phyloP scores from a whole-genome alignment of 2,888 invertebrate species.

The Dimorphilus gyrociliatus region DNA sequence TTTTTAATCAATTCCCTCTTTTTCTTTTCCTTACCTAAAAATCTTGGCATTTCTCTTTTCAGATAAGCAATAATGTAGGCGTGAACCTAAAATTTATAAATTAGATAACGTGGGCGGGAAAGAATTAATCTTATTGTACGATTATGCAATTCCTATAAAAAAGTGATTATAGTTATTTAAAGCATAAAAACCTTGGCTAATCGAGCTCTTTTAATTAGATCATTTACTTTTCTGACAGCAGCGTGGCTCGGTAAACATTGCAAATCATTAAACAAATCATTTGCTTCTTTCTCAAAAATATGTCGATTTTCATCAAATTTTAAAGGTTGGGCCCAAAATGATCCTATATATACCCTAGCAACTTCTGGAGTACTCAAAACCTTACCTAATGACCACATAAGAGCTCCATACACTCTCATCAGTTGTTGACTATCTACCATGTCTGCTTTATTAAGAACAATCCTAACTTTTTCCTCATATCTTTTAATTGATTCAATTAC shows the following conservation, averaged over 20 bases:
- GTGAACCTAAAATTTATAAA: no score
- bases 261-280: constrained; percentile 52
- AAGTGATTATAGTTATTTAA: neutral
- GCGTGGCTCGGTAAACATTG: constrained; percentile 89
- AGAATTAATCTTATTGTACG: no score
- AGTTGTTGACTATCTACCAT: constrained; percentile 97
- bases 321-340: constrained; percentile 96
- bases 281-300: constrained; percentile 38
- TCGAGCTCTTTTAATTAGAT: constrained; percentile 87
- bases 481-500: constrained; percentile 79
- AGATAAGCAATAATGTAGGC: constrained; percentile 90
- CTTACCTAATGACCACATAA: constrained; percentile 99
- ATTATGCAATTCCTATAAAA: no score
- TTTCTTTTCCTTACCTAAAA: constrained; percentile 91
- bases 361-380: constrained; percentile 96
- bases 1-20: constrained; percentile 90
- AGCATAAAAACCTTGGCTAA: constrained; percentile 58
- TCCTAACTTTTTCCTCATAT: constrained; percentile 53
- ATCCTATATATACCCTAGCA: constrained; percentile 94
- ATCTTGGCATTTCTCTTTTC: constrained; percentile 84
- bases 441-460: constrained; percentile 96
- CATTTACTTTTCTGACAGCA: constrained; percentile 86
- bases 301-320: constrained; percentile 78
- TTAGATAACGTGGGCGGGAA: no score
- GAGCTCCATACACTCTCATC: constrained; percentile 91